Evolutionary conservation across 1,140 invertebrate species (phyloP), one percentile per base, ranked within the genome.

Genomic region (Panulirus ornatus): DNA sequence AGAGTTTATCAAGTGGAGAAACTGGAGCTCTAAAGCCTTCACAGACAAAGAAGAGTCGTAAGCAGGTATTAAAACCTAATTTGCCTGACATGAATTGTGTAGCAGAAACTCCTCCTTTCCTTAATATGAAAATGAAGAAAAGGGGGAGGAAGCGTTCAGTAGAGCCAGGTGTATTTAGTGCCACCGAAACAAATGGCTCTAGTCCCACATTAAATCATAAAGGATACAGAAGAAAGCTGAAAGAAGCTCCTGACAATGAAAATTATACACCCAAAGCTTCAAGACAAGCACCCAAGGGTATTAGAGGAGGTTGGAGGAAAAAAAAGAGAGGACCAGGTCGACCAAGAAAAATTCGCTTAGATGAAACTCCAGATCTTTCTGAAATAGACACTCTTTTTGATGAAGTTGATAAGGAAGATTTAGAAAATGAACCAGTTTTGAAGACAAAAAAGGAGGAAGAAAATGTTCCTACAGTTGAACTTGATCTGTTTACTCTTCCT

Each of bases 401-500:
- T 22, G 79, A 84, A n/a, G 27, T 30, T 38, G 30, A 76, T 58
- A 73, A 40, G 19, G 88, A 89, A 44, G 82, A 90, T 71, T 30
- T 84, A 0, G 82, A 90, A 66, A 90, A 90, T 79, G 88, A 90
- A 30, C 82, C 81, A 0, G 51, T 78, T 44, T 27, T 85, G n/a
- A 36, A 70, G 36, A 36, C 71, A 34, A 89, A 89, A 63, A 82
- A 84, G 78, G 83, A 90, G 63, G 89, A 91, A 75, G 92, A 92
- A 47, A 91, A 91, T 82, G 73, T 91, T 54, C 92, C 92, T 70
- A 86, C 85, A 14, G 92, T 92, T 27, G 92, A 92, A 51, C 86
- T 92, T n/a, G 90, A 92, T 70, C 58, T 92, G 58, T 91, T 91
- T 58, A 91, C 92, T 71, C 66, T 92, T 5, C 76, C 92, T 27